phyloP scores from a whole-genome alignment of 2,888 invertebrate species.

The Gymnocheta viridis region DNA sequence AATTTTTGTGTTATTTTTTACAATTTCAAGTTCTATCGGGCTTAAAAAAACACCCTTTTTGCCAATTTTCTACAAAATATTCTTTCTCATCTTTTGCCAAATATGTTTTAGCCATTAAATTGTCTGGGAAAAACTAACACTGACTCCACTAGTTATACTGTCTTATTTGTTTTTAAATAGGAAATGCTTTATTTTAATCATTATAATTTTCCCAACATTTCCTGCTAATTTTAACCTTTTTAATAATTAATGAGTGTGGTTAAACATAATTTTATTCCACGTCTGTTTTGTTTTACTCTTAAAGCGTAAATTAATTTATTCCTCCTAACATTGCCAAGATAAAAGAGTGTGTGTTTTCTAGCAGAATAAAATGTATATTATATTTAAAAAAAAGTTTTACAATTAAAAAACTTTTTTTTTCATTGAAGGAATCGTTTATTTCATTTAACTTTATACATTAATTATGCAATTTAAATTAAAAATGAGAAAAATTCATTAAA shows the following conservation, averaged over 20 bases:
- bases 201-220: slow-evolving; percentile 5
- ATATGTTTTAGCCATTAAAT: slow-evolving; percentile 1
- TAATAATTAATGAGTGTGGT: slow-evolving; percentile 47
- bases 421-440: slow-evolving; percentile 2
- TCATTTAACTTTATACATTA: slow-evolving; percentile 19
- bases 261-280: slow-evolving; percentile 29
- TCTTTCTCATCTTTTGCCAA: slow-evolving; percentile 1
- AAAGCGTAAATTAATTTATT: slow-evolving; percentile 8
- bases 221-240: slow-evolving; percentile 50
- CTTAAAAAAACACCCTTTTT: no score
- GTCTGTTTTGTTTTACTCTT: not conserved
- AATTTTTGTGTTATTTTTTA: no score
- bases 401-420: slow-evolving; percentile 15
- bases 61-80: not conserved
- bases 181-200: not conserved
- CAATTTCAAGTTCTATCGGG: no score
- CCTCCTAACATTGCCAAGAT: not conserved
- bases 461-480: not conserved
- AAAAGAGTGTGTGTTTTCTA: not conserved
- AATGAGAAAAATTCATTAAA: not conserved
- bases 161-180: not conserved
- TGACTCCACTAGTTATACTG: slow-evolving; percentile 7
- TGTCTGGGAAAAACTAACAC: not conserved
- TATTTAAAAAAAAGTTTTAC: slow-evolving; percentile 6
- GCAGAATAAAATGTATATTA: not conserved